A percentile compares a stretch with the other conserved stretches of the same genome.
Conservation (phyloP, 2,113 vertebrate genomes). For the Nannospalax galili region DNA sequence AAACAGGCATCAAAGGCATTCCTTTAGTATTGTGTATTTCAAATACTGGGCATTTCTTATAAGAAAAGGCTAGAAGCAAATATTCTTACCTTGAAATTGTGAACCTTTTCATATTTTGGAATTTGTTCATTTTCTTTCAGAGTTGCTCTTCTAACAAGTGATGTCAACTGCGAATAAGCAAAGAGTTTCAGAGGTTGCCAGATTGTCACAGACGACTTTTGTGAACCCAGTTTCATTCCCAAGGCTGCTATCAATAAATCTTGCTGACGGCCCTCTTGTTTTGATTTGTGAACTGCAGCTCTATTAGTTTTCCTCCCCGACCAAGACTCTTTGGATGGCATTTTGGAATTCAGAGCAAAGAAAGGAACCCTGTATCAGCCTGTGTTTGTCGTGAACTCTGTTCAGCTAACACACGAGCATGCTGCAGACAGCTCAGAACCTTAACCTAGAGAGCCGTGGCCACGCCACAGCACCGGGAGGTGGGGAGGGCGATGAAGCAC, state of each 20-base stretch:
- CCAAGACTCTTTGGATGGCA: conserved; percentile 96
- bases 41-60: neutral
- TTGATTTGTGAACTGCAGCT: conserved; percentile 91
- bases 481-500: conserved; percentile 78
- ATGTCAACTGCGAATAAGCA: conserved; percentile 99
- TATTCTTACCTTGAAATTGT: conserved; percentile 99
- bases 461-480: conserved; percentile 46
- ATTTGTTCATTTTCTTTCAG: conserved; percentile 97
- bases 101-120: conserved; percentile 98
- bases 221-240: conserved; percentile 96
- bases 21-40: neutral
- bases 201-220: conserved; percentile 93
- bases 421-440: conserved; percentile 69
- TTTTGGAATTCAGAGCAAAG: conserved; percentile 81
- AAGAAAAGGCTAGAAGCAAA: conserved; percentile 61
- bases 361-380: conserved; percentile 62
- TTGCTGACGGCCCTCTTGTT: conserved; percentile 93
- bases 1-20: neutral
- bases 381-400: conserved; percentile 51
- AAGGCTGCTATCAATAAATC: conserved; percentile 94
- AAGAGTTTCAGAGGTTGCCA: conserved; percentile 99
- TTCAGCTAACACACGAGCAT: conserved; percentile 69
- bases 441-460: conserved; percentile 69
- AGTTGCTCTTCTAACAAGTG: conserved; percentile 97
- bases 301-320: conserved; percentile 87